These are phyloP conservation scores for Pygoscelis adeliae DNA, from an alignment of 2,113 vertebrate genomes.

Conservation along the genomic window DNA sequence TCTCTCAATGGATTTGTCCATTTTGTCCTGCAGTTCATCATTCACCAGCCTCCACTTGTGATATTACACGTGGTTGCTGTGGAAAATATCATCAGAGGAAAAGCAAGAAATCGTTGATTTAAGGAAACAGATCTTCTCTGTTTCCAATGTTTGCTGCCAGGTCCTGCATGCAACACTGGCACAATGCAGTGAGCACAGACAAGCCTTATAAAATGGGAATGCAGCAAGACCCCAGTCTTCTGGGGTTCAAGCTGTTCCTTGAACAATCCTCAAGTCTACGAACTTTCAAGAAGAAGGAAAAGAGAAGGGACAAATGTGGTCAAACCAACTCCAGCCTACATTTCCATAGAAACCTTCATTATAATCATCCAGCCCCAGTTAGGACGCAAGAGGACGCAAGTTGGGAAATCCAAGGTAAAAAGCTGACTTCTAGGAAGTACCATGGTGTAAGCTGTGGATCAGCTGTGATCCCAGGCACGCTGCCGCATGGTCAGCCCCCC, in stretches of 20 bases:
- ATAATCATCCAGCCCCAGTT: not conserved
- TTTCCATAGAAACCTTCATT: not conserved
- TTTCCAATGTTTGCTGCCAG: not conserved
- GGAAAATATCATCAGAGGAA: not conserved
- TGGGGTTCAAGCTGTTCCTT: not conserved
- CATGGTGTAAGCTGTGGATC: not conserved
- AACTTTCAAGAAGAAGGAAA: not conserved
- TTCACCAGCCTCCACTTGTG: not conserved
- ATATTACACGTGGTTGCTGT: not conserved
- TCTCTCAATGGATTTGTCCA: not conserved
- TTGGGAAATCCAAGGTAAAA: not conserved
- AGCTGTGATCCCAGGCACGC: not conserved
- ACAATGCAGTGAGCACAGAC: not conserved
- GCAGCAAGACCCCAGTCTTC: not conserved
- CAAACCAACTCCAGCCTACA: not conserved
- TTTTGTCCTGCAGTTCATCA: not conserved
- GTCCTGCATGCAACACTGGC: not conserved
- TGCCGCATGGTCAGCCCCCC: not conserved
- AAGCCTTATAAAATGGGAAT: not conserved
- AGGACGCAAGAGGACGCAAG: accelerated
- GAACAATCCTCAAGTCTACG: not conserved
- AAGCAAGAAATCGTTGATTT: not conserved
- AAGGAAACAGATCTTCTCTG: not conserved
- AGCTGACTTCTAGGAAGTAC: not conserved
- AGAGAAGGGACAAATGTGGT: not conserved